phyloP scores from a whole-genome alignment of 2,888 invertebrate species.

The Agrochola lychnidis region DNA sequence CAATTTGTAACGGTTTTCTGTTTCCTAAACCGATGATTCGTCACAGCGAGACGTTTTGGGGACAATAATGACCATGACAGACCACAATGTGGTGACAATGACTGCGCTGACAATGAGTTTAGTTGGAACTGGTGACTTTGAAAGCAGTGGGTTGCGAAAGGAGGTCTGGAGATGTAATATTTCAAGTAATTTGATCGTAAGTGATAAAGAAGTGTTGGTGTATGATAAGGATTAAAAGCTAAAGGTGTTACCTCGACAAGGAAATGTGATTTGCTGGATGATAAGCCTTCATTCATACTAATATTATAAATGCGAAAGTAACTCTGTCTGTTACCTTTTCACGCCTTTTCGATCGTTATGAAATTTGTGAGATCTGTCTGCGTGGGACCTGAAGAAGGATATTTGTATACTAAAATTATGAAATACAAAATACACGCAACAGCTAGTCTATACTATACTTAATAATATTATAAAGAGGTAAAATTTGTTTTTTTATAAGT shows the following conservation, averaged over 20 bases:
- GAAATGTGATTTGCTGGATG: not conserved
- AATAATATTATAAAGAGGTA: no score
- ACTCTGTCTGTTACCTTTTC: no score
- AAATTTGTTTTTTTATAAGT: no score
- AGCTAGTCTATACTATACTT: no score
- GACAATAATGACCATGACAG: slow-evolving; percentile 54
- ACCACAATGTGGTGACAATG: slow-evolving; percentile 65
- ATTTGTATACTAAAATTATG: no score
- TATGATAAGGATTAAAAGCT: not conserved
- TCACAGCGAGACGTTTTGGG: slow-evolving; percentile 57
- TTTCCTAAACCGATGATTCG: slow-evolving; percentile 66
- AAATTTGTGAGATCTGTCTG: no score
- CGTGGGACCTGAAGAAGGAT: no score
- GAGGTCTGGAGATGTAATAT: not conserved
- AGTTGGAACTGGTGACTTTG: slow-evolving; percentile 36
- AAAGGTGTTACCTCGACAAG: not conserved
- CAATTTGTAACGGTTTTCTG: slow-evolving; percentile 61
- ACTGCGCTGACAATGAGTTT: slow-evolving; percentile 49
- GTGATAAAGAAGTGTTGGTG: no score
- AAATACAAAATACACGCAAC: no score
- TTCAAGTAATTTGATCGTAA: not conserved
- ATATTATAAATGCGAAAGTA: not conserved
- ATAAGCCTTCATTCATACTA: not conserved
- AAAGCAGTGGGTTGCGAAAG: slow-evolving; percentile 36
- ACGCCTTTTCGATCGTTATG: no score